These are phyloP conservation scores for Pachymerium ferrugineum DNA, from an alignment of 2,888 invertebrate genomes.

Conservation along the genomic window DNA sequence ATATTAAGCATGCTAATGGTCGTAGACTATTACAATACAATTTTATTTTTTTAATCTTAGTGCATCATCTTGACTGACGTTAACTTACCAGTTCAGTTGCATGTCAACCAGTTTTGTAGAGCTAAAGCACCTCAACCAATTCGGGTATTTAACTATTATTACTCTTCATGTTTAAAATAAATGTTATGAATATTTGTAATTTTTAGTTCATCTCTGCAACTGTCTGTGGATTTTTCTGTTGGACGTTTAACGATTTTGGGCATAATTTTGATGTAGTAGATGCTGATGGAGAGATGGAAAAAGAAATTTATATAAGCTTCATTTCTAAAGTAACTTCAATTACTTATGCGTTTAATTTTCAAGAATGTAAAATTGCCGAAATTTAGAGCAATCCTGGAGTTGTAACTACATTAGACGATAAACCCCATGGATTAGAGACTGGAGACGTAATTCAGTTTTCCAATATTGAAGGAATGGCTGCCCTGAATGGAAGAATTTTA, in stretches of 20 bases:
- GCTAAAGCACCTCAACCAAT: neutral
- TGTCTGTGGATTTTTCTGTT: conserved; percentile 46
- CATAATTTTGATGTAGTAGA: conserved; percentile 46
- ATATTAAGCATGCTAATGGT: too few relatives aligned
- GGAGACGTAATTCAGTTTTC: conserved; percentile 32
- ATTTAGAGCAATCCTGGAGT: conserved; percentile 2
- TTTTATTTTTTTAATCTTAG: conserved; percentile 22
- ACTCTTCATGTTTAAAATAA: neutral
- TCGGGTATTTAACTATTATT: neutral
- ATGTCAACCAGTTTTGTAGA: neutral
- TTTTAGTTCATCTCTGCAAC: conserved; percentile 46
- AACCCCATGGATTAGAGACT: neutral
- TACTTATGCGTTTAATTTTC: neutral
- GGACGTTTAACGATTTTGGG: conserved; percentile 48
- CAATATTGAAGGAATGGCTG: conserved; percentile 31
- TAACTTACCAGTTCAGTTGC: neutral
- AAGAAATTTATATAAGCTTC: conserved; percentile 45
- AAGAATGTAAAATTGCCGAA: neutral
- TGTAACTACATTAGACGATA: neutral
- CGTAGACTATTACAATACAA: too few relatives aligned
- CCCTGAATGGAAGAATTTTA: conserved; percentile 21
- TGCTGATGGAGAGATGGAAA: conserved; percentile 43
- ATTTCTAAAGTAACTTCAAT: conserved; percentile 44
- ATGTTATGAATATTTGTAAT: neutral
- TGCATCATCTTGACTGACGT: conserved; percentile 32